A percentile compares a stretch with the other conserved stretches of the same genome.
Evolutionary conservation across 2,888 invertebrate genomes (phyloP).

Genomic region (Pycnomerus fuliginosus): DNA sequence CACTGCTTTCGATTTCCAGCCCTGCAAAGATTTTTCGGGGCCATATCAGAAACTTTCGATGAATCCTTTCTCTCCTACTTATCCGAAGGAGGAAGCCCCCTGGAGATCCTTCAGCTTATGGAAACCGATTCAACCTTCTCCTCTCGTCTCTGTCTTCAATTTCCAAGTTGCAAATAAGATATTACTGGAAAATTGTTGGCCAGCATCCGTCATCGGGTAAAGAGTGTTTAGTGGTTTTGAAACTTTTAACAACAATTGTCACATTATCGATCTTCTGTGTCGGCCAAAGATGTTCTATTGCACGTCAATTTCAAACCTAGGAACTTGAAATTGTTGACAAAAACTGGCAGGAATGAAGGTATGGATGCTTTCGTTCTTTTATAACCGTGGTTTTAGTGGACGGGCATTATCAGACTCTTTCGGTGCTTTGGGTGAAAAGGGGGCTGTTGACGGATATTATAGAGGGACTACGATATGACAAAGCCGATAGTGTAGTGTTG

Average conservation of each 20-base stretch:
- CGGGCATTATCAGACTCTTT: constrained; percentile 65
- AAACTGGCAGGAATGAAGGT: constrained; percentile 64
- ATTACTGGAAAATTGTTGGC: constrained; percentile 65
- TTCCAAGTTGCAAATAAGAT: constrained; percentile 67
- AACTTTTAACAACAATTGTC: constrained; percentile 71
- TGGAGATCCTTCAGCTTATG: constrained; percentile 68
- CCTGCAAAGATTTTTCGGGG: no score
- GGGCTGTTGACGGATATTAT: constrained; percentile 63
- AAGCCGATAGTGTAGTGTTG: constrained; percentile 64
- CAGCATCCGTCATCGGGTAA: constrained; percentile 63
- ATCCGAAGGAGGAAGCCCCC: constrained; percentile 71
- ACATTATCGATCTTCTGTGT: constrained; percentile 67
- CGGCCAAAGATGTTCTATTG: constrained; percentile 71
- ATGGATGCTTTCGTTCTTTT: constrained; percentile 73
- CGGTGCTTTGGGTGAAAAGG: constrained; percentile 69
- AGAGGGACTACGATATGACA: constrained; percentile 66
- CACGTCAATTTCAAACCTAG: constrained; percentile 65
- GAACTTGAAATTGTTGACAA: constrained; percentile 62
- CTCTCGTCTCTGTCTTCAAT: constrained; percentile 59
- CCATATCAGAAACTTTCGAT: no score
- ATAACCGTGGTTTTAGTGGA: constrained; percentile 74
- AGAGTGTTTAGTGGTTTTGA: constrained; percentile 66
- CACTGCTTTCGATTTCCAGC: no score
- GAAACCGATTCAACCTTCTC: constrained; percentile 61
- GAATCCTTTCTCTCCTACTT: no score